phyloP scores from a whole-genome alignment of 2,888 invertebrate genomes.

The Agrilus biguttatus region DNA sequence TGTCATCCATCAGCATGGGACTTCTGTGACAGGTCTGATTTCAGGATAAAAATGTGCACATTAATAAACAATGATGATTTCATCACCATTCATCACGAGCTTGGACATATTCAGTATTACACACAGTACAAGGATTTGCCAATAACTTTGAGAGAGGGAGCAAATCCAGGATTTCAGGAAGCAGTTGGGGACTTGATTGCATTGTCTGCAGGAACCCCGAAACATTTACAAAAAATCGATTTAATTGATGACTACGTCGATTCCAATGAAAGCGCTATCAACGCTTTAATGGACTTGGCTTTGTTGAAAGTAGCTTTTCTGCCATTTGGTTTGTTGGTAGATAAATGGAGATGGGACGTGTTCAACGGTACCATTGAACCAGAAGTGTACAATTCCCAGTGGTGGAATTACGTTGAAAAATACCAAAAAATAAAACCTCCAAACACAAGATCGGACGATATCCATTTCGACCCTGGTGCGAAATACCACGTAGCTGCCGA shows the following conservation, averaged over 20 bases:
- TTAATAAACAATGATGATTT: slow-evolving; percentile 40
- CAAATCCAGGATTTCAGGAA: slow-evolving; percentile 48
- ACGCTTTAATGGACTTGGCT: slow-evolving; percentile 33
- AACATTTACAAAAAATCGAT: slow-evolving; percentile 33
- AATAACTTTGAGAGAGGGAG: slow-evolving; percentile 34
- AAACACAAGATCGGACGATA: slow-evolving; percentile 17
- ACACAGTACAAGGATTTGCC: slow-evolving; percentile 42
- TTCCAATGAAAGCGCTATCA: slow-evolving; percentile 28
- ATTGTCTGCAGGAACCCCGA: slow-evolving; percentile 39
- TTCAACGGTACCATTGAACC: slow-evolving; percentile 30
- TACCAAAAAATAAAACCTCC: slow-evolving; percentile 32
- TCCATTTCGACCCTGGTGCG: slow-evolving; percentile 33
- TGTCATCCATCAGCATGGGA: slow-evolving; percentile 59
- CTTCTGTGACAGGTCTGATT: slow-evolving; percentile 50
- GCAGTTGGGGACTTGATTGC: slow-evolving; percentile 49
- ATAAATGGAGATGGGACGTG: slow-evolving; percentile 43
- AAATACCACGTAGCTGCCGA: slow-evolving; percentile 32
- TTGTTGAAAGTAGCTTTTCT: slow-evolving; percentile 36
- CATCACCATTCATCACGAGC: slow-evolving; percentile 58
- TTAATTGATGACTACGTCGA: slow-evolving; percentile 28
- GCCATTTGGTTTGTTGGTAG: slow-evolving; percentile 41
- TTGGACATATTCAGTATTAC: slow-evolving; percentile 52
- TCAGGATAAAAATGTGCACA: slow-evolving; percentile 50
- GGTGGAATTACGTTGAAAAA: slow-evolving; percentile 24
- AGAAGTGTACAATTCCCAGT: slow-evolving; percentile 29